Percentiles rank a stretch among this genome's conserved stretches.
Evolutionary conservation across 2,888 invertebrate species (phyloP).

Genomic region (Azorinus chamasolen): DNA sequence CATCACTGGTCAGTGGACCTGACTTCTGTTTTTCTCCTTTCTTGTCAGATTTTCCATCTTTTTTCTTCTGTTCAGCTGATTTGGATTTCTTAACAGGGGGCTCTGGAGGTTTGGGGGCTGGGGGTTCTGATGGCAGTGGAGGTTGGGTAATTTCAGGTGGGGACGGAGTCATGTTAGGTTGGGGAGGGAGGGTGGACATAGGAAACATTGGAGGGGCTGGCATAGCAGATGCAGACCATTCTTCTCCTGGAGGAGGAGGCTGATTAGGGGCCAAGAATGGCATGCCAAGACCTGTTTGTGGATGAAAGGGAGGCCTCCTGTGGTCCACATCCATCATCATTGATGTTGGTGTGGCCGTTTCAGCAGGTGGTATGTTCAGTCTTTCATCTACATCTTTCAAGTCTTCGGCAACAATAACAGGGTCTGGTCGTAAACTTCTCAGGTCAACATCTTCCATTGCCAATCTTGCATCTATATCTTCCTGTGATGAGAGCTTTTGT

Average conservation of each 20-base stretch:
- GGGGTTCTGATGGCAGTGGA: constrained; percentile 46
- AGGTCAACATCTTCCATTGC: constrained; percentile 38
- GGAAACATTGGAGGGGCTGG: constrained; percentile 50
- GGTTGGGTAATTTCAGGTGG: constrained; percentile 33
- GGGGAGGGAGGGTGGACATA: constrained; percentile 26
- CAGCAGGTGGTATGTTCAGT: constrained; percentile 21
- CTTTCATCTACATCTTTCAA: constrained; percentile 42
- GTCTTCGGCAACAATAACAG: constrained; percentile 32
- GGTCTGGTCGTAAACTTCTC: constrained; percentile 2
- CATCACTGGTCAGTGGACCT: constrained; percentile 39
- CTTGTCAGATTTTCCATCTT: constrained; percentile 32
- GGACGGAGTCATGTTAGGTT: constrained; percentile 28
- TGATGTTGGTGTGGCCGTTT: constrained; percentile 29
- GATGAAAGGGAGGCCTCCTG: constrained; percentile 42
- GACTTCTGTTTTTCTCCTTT: constrained; percentile 40
- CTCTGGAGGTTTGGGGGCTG: constrained; percentile 55
- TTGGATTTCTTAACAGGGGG: constrained; percentile 43
- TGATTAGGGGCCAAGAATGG: constrained; percentile 48
- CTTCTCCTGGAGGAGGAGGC: constrained; percentile 71
- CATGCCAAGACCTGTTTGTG: constrained; percentile 34
- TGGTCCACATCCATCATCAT: constrained; percentile 63
- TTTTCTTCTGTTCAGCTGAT: constrained; percentile 14
- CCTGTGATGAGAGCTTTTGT: neutral
- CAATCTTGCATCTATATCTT: constrained; percentile 5
- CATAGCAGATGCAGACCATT: constrained; percentile 38